A percentile compares a stretch with the other conserved stretches of the same genome.
These are phyloP conservation scores for Prionailurus viverrinus DNA, from an alignment of 2,113 vertebrate genomes.

Conservation along the genomic window DNA sequence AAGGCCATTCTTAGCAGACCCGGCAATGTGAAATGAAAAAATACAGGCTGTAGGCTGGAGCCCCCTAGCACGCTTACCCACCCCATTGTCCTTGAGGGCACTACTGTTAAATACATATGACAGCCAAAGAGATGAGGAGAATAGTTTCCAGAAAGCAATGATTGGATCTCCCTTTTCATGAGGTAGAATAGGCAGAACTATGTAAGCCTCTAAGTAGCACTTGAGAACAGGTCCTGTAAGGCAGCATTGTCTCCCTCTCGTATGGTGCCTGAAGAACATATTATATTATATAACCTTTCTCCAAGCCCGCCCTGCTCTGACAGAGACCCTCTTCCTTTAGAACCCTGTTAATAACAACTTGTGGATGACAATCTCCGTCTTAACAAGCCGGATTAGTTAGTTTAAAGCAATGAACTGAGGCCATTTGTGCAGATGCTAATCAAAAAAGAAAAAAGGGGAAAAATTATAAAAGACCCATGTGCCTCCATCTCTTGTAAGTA, in stretches of 20 bases:
- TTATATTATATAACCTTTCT: slow-evolving; percentile 80
- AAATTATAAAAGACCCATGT: slow-evolving; percentile 68
- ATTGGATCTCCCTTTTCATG: slow-evolving; percentile 82
- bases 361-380: slow-evolving; percentile 77
- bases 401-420: slow-evolving; percentile 76
- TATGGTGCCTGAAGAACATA: slow-evolving; percentile 76
- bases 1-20: slow-evolving; percentile 86
- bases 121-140: slow-evolving; percentile 85
- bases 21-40: slow-evolving; percentile 86
- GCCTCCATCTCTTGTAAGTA: slow-evolving; percentile 63
- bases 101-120: slow-evolving; percentile 87
- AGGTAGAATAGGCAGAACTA: slow-evolving; percentile 83
- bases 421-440: slow-evolving; percentile 78
- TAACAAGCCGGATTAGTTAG: slow-evolving; percentile 75
- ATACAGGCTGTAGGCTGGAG: slow-evolving; percentile 83
- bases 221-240: slow-evolving; percentile 79
- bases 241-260: slow-evolving; percentile 78
- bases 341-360: slow-evolving; percentile 74
- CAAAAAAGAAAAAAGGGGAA: slow-evolving; percentile 58
- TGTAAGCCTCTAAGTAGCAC: slow-evolving; percentile 83
- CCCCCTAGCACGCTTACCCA: slow-evolving; percentile 84
- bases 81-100: slow-evolving; percentile 87
- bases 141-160: slow-evolving; percentile 85
- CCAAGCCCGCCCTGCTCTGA: slow-evolving; percentile 76
- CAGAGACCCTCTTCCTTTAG: slow-evolving; percentile 67